These are phyloP conservation scores for Bothrops jararaca DNA, from an alignment of 2,113 vertebrate genomes.

Conservation along the genomic window DNA sequence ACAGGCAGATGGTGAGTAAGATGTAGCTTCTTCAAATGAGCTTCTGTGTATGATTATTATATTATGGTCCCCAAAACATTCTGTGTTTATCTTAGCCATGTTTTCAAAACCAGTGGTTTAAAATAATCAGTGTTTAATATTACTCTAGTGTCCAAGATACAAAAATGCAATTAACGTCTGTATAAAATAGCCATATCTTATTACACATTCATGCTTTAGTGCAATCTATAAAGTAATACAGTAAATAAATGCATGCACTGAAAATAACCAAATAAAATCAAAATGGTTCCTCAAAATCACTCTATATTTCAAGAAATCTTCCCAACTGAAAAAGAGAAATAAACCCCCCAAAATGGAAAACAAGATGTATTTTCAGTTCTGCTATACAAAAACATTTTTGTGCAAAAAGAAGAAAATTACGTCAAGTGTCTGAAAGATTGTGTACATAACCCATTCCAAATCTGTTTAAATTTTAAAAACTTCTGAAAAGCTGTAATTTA, in stretches of 20 bases:
- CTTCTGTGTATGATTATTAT: constrained; percentile 3
- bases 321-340: constrained; percentile 67
- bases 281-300: constrained; percentile 61
- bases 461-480: constrained; percentile 75
- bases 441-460: constrained; percentile 76
- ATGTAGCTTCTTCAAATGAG: background rate
- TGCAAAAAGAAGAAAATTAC: constrained; percentile 82
- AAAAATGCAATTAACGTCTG: constrained; percentile 66
- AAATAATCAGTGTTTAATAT: constrained; percentile 80
- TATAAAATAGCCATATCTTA: constrained; percentile 69
- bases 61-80: constrained; percentile 51
- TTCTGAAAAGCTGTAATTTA: constrained; percentile 58
- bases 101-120: constrained; percentile 79
- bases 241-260: constrained; percentile 76
- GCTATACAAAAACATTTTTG: constrained; percentile 90
- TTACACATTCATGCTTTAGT: constrained; percentile 73
- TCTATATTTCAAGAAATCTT: constrained; percentile 66
- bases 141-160: constrained; percentile 74
- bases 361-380: constrained; percentile 89
- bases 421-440: constrained; percentile 54
- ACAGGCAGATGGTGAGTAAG: background rate
- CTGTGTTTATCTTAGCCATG: constrained; percentile 50
- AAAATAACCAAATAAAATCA: constrained; percentile 62
- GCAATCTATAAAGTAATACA: constrained; percentile 74
- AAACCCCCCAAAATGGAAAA: constrained; percentile 74